Conservation (phyloP, 2,113 vertebrate species). For the Naja naja region DNA sequence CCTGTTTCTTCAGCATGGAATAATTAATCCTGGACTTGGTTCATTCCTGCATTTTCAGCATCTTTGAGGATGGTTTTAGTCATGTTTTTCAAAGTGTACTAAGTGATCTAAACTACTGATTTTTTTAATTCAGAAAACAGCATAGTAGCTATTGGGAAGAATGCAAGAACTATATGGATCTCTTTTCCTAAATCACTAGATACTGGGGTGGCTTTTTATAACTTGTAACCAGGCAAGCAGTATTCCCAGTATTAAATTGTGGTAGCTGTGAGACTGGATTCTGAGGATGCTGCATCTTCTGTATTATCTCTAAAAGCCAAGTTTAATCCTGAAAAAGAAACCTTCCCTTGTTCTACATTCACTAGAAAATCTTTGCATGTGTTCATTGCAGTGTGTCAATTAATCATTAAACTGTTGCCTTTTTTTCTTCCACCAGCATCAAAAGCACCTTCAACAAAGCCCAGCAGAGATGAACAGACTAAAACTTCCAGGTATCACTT, state of each 20-base stretch:
- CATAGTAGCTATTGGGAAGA: background rate
- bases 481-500: conserved; percentile 13
- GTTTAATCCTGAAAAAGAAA: background rate
- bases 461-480: conserved; percentile 1
- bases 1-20: background rate
- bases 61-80: background rate
- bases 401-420: background rate
- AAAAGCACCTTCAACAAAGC: background rate
- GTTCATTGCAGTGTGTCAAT: background rate
- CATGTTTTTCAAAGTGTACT: background rate
- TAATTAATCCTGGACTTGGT: background rate
- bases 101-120: background rate
- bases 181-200: background rate
- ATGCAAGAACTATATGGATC: background rate
- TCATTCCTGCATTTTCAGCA: background rate
- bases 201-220: background rate
- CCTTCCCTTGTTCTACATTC: background rate
- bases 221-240: background rate
- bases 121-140: background rate
- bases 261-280: background rate
- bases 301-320: background rate
- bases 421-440: background rate
- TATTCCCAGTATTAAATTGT: background rate
- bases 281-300: background rate
- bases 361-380: background rate